These are phyloP conservation scores for Rhinolophus ferrumequinum DNA, from an alignment of 2,113 vertebrate species.

Conservation along the genomic window DNA sequence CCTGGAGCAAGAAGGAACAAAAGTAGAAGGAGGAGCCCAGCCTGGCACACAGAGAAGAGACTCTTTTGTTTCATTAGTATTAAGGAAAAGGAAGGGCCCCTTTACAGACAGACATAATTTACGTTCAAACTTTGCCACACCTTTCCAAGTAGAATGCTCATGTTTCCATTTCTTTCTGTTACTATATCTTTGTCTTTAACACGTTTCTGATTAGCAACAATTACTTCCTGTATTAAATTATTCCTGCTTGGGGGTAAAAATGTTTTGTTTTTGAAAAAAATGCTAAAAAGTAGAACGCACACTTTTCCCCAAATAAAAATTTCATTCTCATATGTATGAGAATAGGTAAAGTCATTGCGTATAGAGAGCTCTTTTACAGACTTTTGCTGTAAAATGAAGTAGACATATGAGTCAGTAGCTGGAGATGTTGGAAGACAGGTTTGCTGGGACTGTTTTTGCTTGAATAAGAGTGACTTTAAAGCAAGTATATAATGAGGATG, in stretches of 20 bases:
- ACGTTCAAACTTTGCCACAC: background rate
- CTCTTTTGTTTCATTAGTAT: background rate
- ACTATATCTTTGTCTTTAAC: background rate
- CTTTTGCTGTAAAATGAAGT: background rate
- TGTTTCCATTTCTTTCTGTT: constrained; percentile 29
- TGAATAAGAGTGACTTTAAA: background rate
- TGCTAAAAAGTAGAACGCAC: background rate
- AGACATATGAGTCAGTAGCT: background rate
- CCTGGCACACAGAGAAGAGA: background rate
- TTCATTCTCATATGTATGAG: background rate
- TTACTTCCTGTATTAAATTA: background rate
- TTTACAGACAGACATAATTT: background rate
- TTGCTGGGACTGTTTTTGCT: background rate
- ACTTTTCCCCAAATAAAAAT: background rate
- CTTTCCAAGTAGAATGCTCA: background rate
- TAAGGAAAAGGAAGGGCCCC: background rate
- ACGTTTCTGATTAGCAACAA: background rate
- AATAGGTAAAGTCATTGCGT: background rate
- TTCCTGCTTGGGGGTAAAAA: background rate
- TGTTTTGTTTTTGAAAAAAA: background rate
- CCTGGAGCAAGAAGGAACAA: background rate
- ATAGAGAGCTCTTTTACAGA: background rate
- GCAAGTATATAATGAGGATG: background rate
- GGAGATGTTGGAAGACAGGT: background rate
- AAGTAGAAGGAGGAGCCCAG: background rate